These are phyloP conservation scores for Theretra japonica DNA, from an alignment of 2,888 invertebrate species.

Conservation along the genomic window DNA sequence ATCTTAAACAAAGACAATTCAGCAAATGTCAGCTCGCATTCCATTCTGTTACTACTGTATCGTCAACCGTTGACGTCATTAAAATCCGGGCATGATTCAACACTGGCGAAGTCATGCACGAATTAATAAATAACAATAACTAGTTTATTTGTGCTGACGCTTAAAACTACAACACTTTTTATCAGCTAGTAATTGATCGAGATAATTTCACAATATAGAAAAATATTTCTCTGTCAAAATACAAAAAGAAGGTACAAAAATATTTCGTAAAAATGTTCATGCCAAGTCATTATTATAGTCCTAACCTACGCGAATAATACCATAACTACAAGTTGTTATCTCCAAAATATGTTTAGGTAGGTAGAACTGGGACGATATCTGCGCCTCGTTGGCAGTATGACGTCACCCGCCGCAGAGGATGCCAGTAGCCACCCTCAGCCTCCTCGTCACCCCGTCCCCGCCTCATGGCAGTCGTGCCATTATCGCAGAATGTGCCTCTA, in stretches of 20 bases:
- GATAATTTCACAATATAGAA: no score
- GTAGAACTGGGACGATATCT: neutral
- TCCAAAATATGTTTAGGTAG: slow-evolving; percentile 15
- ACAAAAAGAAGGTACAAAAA: no score
- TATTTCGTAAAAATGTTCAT: neutral
- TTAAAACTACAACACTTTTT: neutral
- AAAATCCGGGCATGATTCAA: slow-evolving; percentile 6
- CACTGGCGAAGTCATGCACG: neutral
- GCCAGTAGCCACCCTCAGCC: neutral
- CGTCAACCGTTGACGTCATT: slow-evolving; percentile 9
- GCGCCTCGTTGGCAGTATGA: slow-evolving; percentile 23
- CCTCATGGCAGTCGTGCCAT: neutral
- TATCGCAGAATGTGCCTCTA: slow-evolving; percentile 6
- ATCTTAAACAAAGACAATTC: slow-evolving; percentile 28
- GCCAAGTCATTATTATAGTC: neutral
- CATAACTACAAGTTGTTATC: slow-evolving; percentile 8
- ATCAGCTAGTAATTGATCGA: no score
- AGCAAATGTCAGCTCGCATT: slow-evolving; percentile 29
- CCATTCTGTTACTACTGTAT: neutral
- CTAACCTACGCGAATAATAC: slow-evolving; percentile 5
- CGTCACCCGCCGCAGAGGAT: slow-evolving; percentile 25
- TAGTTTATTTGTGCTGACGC: neutral
- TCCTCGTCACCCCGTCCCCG: slow-evolving; percentile 23
- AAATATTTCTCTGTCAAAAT: no score
- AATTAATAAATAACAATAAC: no score